phyloP scores from a whole-genome alignment of 1,140 invertebrate genomes.

The Diabrotica virgifera region DNA sequence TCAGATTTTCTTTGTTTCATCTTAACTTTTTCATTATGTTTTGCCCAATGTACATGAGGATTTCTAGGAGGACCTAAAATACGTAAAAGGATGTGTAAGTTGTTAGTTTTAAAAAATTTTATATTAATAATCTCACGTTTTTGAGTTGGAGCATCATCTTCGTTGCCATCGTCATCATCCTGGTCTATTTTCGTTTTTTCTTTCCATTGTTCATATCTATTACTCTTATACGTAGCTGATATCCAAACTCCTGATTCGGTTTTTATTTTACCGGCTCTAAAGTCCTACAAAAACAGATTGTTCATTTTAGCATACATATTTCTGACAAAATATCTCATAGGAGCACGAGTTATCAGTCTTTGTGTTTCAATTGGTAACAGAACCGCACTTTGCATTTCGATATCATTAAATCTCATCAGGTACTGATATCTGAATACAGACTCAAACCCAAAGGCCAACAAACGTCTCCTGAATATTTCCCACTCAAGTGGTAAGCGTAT shows the following conservation, averaged over 20 bases:
- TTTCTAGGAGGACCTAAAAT: conserved; percentile 16
- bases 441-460: too few relatives aligned
- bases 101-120: too few relatives aligned
- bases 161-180: conserved; percentile 57
- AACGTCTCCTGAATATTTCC: too few relatives aligned
- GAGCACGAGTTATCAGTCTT: too few relatives aligned
- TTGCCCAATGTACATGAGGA: conserved; percentile 57
- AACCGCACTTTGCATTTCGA: too few relatives aligned
- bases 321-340: too few relatives aligned
- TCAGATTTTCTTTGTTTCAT: conserved; percentile 54
- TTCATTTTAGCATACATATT: too few relatives aligned
- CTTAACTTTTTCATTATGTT: conserved; percentile 61
- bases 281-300: conserved; percentile 50
- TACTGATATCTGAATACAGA: too few relatives aligned
- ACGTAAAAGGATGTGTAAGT: neutral
- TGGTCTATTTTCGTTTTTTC: conserved; percentile 73
- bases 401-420: too few relatives aligned
- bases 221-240: conserved; percentile 88
- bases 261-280: conserved; percentile 75
- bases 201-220: conserved; percentile 85
- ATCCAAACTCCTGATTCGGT: conserved; percentile 95
- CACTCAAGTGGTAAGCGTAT: too few relatives aligned
- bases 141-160: conserved; percentile 41
- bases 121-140: conserved; percentile 10
- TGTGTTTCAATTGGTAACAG: too few relatives aligned